Conservation (phyloP, 2,888 invertebrate species). For the Melinaea marsaeus region DNA sequence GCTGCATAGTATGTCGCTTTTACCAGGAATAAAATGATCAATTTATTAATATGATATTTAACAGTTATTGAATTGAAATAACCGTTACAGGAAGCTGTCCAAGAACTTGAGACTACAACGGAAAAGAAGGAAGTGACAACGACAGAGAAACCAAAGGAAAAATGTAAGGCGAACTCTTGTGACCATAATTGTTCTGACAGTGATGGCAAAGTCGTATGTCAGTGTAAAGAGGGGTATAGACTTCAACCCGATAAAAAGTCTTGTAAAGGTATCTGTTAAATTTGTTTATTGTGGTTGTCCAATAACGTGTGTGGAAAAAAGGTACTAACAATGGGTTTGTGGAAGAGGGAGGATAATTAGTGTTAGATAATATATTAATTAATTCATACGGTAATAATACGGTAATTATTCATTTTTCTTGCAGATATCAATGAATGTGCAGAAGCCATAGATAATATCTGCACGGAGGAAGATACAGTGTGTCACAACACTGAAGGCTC, state of each 20-base stretch:
- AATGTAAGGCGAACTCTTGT: slow-evolving; percentile 56
- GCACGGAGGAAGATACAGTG: slow-evolving; percentile 77
- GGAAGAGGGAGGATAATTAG: background rate
- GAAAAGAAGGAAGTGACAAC: slow-evolving; percentile 41
- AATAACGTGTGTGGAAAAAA: slow-evolving; percentile 12
- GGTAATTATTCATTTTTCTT: slow-evolving; percentile 12
- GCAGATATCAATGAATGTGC: slow-evolving; percentile 89
- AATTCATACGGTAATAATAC: background rate
- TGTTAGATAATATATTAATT: background rate
- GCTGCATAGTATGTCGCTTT: slow-evolving; percentile 55
- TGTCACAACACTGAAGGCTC: slow-evolving; percentile 84
- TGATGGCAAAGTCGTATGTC: slow-evolving; percentile 50
- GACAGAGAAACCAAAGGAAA: slow-evolving; percentile 40
- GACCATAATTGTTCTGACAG: slow-evolving; percentile 59
- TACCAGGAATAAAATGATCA: background rate
- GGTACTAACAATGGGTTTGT: slow-evolving; percentile 22
- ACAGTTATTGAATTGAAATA: background rate
- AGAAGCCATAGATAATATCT: slow-evolving; percentile 73
- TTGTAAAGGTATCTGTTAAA: slow-evolving; percentile 55
- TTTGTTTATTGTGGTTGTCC: slow-evolving; percentile 21
- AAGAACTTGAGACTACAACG: slow-evolving; percentile 47
- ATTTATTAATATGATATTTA: background rate
- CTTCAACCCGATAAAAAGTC: slow-evolving; percentile 57
- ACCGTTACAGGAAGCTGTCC: slow-evolving; percentile 51
- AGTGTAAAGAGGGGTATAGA: slow-evolving; percentile 56